Conservation (phyloP, 2,888 invertebrate genomes). For the Onchidella celtica region DNA sequence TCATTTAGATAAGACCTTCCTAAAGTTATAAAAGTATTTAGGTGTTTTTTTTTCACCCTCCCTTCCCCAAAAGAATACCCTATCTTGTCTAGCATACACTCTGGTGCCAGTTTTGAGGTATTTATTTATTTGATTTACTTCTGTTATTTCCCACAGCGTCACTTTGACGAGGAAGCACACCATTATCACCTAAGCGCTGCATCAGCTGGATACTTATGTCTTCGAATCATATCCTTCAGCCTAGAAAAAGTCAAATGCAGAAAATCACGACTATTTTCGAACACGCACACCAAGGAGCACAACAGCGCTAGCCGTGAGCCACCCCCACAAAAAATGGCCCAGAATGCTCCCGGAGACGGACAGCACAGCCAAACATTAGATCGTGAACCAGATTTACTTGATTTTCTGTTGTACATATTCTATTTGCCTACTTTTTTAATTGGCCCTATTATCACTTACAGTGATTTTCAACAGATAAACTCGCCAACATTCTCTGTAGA, state of each 20-base stretch:
- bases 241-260: conserved; percentile 16
- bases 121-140: too few species aligned
- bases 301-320: too few species aligned
- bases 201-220: not conserved
- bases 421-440: conserved; percentile 91
- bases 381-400: conserved; percentile 63
- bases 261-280: not conserved
- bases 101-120: too few species aligned
- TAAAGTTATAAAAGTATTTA: too few species aligned
- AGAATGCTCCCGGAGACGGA: not conserved
- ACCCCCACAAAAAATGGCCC: not conserved
- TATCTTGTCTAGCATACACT: too few species aligned
- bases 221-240: conserved; percentile 22
- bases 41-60: too few species aligned
- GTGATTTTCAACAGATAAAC: conserved; percentile 83
- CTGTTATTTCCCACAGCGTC: too few species aligned
- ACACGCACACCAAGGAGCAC: not conserved
- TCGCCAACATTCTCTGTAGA: not conserved
- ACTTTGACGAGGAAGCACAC: too few species aligned
- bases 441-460: conserved; percentile 91
- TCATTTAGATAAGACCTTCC: too few species aligned
- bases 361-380: not conserved
- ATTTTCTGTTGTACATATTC: conserved; percentile 87
- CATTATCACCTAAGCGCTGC: too few species aligned
- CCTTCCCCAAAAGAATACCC: too few species aligned